Base-by-base conservation (phyloP, 2,888 invertebrate genomes). In the Hyalella azteca region DNA sequence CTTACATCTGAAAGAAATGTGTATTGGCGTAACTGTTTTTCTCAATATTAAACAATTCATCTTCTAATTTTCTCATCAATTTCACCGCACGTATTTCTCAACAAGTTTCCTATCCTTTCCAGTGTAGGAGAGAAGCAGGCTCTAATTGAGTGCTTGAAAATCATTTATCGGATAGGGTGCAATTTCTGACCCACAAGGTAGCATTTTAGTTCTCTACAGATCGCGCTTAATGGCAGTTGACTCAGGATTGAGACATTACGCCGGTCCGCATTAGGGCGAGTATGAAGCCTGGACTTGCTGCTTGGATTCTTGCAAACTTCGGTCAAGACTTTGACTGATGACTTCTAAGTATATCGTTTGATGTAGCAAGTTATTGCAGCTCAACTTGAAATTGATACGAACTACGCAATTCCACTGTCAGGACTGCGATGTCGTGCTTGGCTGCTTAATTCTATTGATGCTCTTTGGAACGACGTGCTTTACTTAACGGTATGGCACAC, bases 151-250 rank as follows among this genome's bases (percentile, higher is more conserved):
- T 36, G 36, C 36, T 66, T 66, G 66, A 66, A 66, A 66, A 66
- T 66, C 66, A 66, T 66, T 66, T 66, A 66, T 66, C 66, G 66
- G 66, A 66, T 66, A 19, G 66, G 66, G 66, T 66, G 66, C 19
- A 66, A 66, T 66, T 66, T 66, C 66, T 66, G 22, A 66, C 66
- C 66, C 66, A 66, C 66, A 66, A 29, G 66, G 66, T 66, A 66
- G 66, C 66, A 66, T 66, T 66, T 66, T 66, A 66, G 36, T 29
- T 66, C 66, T 29, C 66, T 66, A 66, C 66, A 66, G 66, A 66
- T 66, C 66, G 66, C 36, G 32, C 66, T 22, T 66, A 66, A 66
- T 66, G 36, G 66, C 29, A 29, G 26, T 19, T 19, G 66, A 36
- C 66, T 36, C 32, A 22, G 36, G 66, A 66, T 66, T 66, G 66